phyloP scores from a whole-genome alignment of 1,140 invertebrate species.

The Lordiphosa stackelbergi region DNA sequence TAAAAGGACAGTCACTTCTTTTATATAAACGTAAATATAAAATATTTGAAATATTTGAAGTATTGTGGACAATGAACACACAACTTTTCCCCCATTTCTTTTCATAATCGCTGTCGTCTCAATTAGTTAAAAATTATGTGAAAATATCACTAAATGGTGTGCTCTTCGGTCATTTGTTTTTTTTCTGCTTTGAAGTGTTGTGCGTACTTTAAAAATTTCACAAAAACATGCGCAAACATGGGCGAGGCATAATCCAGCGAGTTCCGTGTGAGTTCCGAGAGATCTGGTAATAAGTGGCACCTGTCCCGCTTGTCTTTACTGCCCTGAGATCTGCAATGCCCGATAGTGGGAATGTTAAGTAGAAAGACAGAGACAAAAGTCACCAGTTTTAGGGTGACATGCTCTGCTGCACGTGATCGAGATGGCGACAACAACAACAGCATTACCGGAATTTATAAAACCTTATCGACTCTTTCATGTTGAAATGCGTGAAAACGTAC shows the following conservation, averaged over 20 bases:
- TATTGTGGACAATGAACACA: too few species aligned
- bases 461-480: constrained; percentile 17
- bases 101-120: too few species aligned
- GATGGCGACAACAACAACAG: constrained; percentile 6
- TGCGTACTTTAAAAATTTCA: constrained; percentile 4
- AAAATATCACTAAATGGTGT: too few species aligned
- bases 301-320: constrained; percentile 1
- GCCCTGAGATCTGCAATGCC: constrained; percentile 12
- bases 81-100: too few species aligned
- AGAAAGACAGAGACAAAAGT: constrained; percentile 11
- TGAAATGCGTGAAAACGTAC: constrained; percentile 27
- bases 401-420: constrained; percentile 28
- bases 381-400: constrained; percentile 9
- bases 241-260: constrained; percentile 28
- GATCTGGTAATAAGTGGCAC: constrained; percentile 12
- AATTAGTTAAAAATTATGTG: too few species aligned
- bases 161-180: too few species aligned
- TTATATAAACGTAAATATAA: too few species aligned
- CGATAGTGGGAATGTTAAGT: constrained; percentile 9
- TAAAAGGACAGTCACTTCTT: too few species aligned
- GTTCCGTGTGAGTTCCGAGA: constrained; percentile 7
- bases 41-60: too few species aligned
- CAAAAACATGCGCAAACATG: constrained; percentile 24
- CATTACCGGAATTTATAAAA: constrained; percentile 1
- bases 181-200: too few species aligned